Evolutionary conservation across 2,797 vertebrate genomes (phyloP).

Genomic region (Podarcis siculus): DNA sequence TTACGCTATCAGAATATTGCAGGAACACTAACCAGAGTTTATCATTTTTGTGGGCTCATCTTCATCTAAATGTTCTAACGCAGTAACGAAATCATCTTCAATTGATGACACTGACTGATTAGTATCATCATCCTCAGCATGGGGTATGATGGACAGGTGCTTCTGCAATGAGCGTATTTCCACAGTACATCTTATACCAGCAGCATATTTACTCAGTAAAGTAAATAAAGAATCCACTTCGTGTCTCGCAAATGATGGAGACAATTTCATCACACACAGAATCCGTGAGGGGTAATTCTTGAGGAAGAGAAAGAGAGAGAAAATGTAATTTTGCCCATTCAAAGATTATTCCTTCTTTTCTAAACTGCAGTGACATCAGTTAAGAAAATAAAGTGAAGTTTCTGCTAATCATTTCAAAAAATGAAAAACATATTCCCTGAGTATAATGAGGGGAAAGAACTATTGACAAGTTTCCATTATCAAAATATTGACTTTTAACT

Average conservation of each 20-base stretch:
- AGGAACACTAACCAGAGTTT: constrained; percentile 66
- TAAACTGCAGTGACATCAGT: background rate
- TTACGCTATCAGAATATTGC: background rate
- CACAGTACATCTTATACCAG: constrained; percentile 86
- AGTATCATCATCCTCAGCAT: constrained; percentile 93
- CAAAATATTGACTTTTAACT: background rate
- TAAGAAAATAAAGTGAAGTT: background rate
- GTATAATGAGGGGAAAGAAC: too few species aligned
- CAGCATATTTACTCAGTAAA: constrained; percentile 89
- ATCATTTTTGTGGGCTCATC: constrained; percentile 81
- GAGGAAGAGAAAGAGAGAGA: constrained; percentile 50
- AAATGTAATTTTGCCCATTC: constrained; percentile 28
- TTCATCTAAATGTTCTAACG: constrained; percentile 95
- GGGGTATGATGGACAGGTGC: constrained; percentile 74
- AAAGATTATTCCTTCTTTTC: background rate
- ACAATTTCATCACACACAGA: constrained; percentile 89
- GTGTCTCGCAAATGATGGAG: constrained; percentile 80
- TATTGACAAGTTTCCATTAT: background rate
- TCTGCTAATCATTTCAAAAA: background rate
- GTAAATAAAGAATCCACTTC: constrained; percentile 83
- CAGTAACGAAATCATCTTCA: constrained; percentile 98
- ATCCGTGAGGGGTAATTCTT: constrained; percentile 83
- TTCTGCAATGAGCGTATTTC: constrained; percentile 84
- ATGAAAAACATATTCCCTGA: background rate
- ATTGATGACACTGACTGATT: constrained; percentile 98